A percentile compares a stretch with the other conserved stretches of the same genome.
These are phyloP conservation scores for Drosophila mayaguana DNA, from an alignment of 2,888 invertebrate species.

Conservation along the genomic window DNA sequence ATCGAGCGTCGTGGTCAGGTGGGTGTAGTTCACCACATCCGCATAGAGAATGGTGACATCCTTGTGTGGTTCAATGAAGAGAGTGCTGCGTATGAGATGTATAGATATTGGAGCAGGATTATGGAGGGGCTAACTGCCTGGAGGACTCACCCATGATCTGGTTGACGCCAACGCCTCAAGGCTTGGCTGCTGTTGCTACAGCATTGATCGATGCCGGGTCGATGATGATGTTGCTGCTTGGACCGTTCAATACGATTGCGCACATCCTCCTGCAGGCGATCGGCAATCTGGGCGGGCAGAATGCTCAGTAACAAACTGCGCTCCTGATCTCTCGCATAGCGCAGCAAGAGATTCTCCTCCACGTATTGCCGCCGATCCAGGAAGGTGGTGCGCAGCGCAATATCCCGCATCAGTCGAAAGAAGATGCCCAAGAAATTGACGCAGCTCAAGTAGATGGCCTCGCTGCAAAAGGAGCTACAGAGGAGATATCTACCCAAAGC, in stretches of 20 bases:
- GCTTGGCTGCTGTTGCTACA: constrained; percentile 56
- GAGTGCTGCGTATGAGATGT: constrained; percentile 87
- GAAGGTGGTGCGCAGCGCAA: constrained; percentile 94
- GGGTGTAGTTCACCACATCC: constrained; percentile 96
- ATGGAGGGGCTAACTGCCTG: not conserved
- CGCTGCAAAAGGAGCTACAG: constrained; percentile 77
- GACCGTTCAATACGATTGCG: constrained; percentile 87
- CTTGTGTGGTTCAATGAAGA: constrained; percentile 94
- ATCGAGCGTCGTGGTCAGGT: constrained; percentile 90
- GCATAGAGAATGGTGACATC: constrained; percentile 96
- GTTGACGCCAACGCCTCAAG: constrained; percentile 82
- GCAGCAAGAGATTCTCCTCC: constrained; percentile 92
- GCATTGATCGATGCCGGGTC: constrained; percentile 37
- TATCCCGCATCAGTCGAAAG: constrained; percentile 94
- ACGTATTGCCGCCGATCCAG: constrained; percentile 94
- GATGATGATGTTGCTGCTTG: constrained; percentile 82
- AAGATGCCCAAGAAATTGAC: constrained; percentile 94
- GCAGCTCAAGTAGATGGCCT: constrained; percentile 87
- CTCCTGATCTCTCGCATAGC: constrained; percentile 95
- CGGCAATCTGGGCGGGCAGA: constrained; percentile 93
- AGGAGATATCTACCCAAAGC: not conserved
- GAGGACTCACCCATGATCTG: constrained; percentile 80
- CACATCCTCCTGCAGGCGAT: constrained; percentile 87
- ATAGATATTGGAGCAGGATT: no score
- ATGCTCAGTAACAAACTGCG: constrained; percentile 94